A percentile compares a stretch with the other conserved stretches of the same genome.
These are phyloP conservation scores for Pandemis heparana DNA, from an alignment of 2,888 invertebrate species.

Conservation along the genomic window DNA sequence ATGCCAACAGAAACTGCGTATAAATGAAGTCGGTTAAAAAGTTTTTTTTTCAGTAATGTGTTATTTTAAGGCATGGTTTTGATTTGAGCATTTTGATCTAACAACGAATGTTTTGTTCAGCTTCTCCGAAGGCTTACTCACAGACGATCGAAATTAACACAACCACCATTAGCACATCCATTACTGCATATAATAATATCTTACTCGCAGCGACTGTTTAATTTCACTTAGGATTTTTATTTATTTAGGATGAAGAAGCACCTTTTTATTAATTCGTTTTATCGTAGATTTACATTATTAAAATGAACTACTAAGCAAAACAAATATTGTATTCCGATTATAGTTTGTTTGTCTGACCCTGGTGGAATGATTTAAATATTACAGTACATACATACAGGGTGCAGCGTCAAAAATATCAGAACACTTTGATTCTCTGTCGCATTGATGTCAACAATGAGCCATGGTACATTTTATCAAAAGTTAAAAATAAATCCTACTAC, in stretches of 20 bases:
- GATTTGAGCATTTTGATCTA: slow-evolving; percentile 70
- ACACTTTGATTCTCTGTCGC: too few species aligned
- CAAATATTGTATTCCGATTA: too few species aligned
- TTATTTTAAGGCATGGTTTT: slow-evolving; percentile 77
- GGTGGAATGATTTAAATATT: too few species aligned
- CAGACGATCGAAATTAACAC: slow-evolving; percentile 37
- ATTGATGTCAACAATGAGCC: too few species aligned
- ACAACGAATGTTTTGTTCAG: slow-evolving; percentile 60
- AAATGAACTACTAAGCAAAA: neutral
- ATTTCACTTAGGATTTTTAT: neutral
- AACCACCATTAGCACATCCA: slow-evolving; percentile 21
- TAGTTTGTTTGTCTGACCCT: too few species aligned
- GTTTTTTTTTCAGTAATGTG: slow-evolving; percentile 35
- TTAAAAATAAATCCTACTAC: too few species aligned
- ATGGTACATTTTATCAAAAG: too few species aligned
- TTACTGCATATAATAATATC: slow-evolving; percentile 28
- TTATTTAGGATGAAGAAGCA: slow-evolving; percentile 4
- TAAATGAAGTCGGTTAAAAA: neutral
- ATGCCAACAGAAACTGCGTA: slow-evolving; percentile 68
- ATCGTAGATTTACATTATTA: neutral
- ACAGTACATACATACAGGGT: too few species aligned
- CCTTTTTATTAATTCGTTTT: neutral
- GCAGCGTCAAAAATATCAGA: too few species aligned
- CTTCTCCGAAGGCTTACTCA: slow-evolving; percentile 65
- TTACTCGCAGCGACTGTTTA: neutral